Conservation (phyloP, 2,888 invertebrate species). For the Oligia fasciuncula region DNA sequence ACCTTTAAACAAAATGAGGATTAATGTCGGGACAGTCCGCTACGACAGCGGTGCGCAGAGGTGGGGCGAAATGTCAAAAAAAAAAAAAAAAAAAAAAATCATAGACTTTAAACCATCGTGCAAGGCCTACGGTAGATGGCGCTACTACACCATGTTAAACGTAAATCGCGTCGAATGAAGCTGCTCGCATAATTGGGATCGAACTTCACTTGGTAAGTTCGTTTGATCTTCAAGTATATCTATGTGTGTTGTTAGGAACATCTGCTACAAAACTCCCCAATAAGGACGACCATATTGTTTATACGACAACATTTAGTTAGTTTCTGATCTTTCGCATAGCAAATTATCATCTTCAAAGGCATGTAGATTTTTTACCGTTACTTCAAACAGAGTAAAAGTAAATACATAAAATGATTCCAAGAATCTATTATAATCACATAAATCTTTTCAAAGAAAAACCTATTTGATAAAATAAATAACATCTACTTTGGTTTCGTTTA, state of each 20-base stretch:
- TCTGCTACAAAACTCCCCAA: conserved; percentile 50
- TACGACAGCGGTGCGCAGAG: no score
- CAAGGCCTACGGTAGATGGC: no score
- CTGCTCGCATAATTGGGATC: no score
- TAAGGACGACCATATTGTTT: conserved; percentile 46
- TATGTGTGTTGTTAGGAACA: conserved; percentile 49
- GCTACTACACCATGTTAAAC: no score
- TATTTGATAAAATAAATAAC: conserved; percentile 35
- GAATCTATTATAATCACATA: conserved; percentile 29
- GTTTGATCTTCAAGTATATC: no score
- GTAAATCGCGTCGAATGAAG: no score
- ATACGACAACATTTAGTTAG: conserved; percentile 23
- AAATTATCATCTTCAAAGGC: conserved; percentile 1
- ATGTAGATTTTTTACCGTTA: background rate
- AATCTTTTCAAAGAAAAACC: conserved; percentile 38
- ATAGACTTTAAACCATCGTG: no score
- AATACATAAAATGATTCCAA: conserved; percentile 19
- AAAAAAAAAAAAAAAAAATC: no score
- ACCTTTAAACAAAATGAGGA: no score
- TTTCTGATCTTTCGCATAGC: conserved; percentile 8
- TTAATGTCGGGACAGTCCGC: no score
- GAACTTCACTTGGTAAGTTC: no score
- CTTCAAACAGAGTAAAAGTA: conserved; percentile 7
- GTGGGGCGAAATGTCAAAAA: no score
- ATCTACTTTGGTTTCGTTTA: conserved; percentile 44